Conservation (phyloP, 1,140 invertebrate genomes). For the Drosophila sulfurigaster region DNA sequence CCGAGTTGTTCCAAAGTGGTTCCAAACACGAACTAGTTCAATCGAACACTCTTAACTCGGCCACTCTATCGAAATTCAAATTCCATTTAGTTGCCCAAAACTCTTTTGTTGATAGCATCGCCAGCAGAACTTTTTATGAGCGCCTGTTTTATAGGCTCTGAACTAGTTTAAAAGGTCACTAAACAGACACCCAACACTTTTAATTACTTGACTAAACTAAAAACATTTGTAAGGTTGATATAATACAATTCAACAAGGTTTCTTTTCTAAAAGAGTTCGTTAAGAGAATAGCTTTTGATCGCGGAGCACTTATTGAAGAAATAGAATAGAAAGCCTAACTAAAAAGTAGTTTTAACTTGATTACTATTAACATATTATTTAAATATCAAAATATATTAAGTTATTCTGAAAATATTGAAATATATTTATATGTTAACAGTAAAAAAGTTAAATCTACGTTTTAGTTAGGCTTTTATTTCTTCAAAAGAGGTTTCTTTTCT, state of each 20-base stretch:
- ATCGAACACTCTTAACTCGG: background rate
- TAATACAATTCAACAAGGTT: background rate
- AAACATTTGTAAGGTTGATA: conserved; percentile 6
- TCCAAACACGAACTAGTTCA: conserved; percentile 21
- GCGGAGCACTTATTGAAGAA: background rate
- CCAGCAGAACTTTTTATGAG: conserved; percentile 6
- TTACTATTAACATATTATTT: no score
- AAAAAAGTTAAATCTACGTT: no score
- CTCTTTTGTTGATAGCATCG: conserved; percentile 9
- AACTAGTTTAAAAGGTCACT: conserved; percentile 24
- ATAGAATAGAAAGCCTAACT: background rate
- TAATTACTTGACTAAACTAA: background rate
- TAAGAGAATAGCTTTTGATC: background rate
- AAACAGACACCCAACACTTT: conserved; percentile 2
- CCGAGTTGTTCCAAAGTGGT: conserved; percentile 35
- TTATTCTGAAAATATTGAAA: no score
- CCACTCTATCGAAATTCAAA: background rate
- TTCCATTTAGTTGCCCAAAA: background rate
- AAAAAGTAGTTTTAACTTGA: no score
- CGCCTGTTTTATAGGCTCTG: conserved; percentile 12
- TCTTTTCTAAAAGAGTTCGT: background rate
- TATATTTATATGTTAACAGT: no score
- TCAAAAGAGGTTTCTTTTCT: no score
- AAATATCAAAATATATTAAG: no score
- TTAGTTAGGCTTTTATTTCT: no score